Percentiles rank a stretch among this genome's conserved stretches.
These are phyloP conservation scores for Planococcus citri DNA, from an alignment of 1,140 invertebrate genomes.

Conservation along the genomic window DNA sequence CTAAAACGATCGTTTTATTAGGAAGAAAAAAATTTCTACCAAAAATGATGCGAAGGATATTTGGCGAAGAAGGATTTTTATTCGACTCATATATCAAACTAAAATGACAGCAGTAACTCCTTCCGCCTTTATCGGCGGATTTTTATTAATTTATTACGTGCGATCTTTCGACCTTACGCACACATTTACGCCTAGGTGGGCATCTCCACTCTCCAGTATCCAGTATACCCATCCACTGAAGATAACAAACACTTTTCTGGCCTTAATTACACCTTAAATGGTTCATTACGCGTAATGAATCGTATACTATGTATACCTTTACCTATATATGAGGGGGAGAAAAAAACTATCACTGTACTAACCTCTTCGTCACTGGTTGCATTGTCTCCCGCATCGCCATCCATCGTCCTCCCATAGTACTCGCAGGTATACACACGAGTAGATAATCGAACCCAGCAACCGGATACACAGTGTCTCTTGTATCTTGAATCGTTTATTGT, in stretches of 20 bases:
- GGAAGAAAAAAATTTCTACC: neutral
- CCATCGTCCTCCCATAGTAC: no score
- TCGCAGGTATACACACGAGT: no score
- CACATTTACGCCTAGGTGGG: no score
- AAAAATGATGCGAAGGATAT: neutral
- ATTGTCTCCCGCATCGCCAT: no score
- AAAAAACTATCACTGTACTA: neutral
- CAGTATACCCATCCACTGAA: neutral
- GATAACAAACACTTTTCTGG: neutral
- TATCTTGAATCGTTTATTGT: no score
- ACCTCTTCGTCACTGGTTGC: no score
- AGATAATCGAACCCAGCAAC: neutral
- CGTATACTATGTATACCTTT: no score
- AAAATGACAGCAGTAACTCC: conserved; percentile 2
- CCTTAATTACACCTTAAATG: neutral
- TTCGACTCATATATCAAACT: neutral
- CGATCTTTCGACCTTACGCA: conserved; percentile 5
- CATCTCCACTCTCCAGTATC: neutral
- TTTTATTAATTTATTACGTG: conserved; percentile 4
- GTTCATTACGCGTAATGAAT: neutral
- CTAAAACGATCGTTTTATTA: neutral
- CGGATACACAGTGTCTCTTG: neutral
- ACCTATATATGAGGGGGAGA: no score
- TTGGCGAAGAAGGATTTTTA: neutral
- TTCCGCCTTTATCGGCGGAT: neutral